Conservation (phyloP, 2,888 invertebrate genomes). For the Epirrhoe alternata region DNA sequence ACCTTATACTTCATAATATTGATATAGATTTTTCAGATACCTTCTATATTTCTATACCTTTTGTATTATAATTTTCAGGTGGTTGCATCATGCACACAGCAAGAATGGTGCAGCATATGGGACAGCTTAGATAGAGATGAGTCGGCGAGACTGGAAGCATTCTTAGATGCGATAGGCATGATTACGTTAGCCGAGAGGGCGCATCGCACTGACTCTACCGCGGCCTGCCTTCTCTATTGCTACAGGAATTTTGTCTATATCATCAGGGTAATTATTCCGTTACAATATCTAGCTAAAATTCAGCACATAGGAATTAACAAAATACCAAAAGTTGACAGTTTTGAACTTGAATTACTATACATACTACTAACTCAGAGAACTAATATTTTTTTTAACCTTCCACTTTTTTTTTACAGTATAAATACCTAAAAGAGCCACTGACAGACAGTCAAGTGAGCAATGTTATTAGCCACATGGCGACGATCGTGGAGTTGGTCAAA, state of each 20-base stretch:
- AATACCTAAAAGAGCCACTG: conserved; percentile 65
- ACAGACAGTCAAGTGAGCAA: conserved; percentile 56
- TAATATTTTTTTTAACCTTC: too few relatives aligned
- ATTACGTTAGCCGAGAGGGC: conserved; percentile 56
- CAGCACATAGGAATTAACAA: too few relatives aligned
- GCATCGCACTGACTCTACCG: conserved; percentile 56
- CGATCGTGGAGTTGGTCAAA: conserved; percentile 52
- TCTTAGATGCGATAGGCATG: conserved; percentile 58
- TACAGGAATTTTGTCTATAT: conserved; percentile 64
- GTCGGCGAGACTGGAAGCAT: conserved; percentile 51
- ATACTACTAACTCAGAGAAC: too few relatives aligned
- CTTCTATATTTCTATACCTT: too few relatives aligned
- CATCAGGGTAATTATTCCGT: conserved; percentile 59
- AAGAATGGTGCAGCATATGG: conserved; percentile 74
- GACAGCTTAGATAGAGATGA: conserved; percentile 56
- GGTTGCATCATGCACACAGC: conserved; percentile 59
- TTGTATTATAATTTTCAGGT: conserved; percentile 54
- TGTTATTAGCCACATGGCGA: conserved; percentile 55
- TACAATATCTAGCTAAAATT: too few relatives aligned
- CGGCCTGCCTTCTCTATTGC: conserved; percentile 66
- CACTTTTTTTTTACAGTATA: conserved; percentile 64
- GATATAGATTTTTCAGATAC: too few relatives aligned
- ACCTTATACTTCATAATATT: too few relatives aligned
- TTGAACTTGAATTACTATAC: too few relatives aligned
- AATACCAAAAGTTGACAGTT: too few relatives aligned